phyloP scores from a whole-genome alignment of 2,888 invertebrate genomes.

The Drosophila multiciliata region DNA sequence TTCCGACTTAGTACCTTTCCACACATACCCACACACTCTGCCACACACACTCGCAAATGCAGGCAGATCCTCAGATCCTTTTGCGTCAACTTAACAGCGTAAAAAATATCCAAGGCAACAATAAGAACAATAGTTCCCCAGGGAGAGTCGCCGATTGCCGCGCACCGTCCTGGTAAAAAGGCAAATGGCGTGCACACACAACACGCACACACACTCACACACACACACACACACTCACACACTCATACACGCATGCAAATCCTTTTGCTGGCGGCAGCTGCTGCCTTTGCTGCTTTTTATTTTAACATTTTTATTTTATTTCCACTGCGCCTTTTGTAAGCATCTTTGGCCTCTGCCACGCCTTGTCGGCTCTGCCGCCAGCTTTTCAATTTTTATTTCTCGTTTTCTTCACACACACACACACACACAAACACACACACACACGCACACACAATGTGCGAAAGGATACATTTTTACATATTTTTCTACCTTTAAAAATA shows the following conservation, averaged over 20 bases:
- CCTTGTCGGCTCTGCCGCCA: constrained; percentile 55
- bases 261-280: constrained; percentile 77
- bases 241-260: constrained; percentile 67
- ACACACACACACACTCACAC: constrained; percentile 20
- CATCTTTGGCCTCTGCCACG: constrained; percentile 67
- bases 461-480: constrained; percentile 77
- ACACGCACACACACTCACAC: background rate
- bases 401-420: constrained; percentile 35
- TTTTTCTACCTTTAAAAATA: constrained; percentile 77
- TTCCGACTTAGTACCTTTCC: constrained; percentile 81
- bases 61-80: constrained; percentile 76
- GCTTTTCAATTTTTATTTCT: constrained; percentile 68
- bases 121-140: constrained; percentile 83
- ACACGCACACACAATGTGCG: constrained; percentile 37
- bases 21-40: constrained; percentile 38
- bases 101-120: constrained; percentile 79
- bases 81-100: constrained; percentile 81
- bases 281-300: constrained; percentile 60
- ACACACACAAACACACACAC: constrained; percentile 6
- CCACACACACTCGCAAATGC: constrained; percentile 45
- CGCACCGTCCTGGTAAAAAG: constrained; percentile 65
- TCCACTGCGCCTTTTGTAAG: constrained; percentile 74
- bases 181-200: constrained; percentile 60
- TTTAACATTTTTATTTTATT: constrained; percentile 78
- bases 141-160: constrained; percentile 66